Conservation (phyloP, 2,888 invertebrate species). For the Rhaphigaster nebulosa region DNA sequence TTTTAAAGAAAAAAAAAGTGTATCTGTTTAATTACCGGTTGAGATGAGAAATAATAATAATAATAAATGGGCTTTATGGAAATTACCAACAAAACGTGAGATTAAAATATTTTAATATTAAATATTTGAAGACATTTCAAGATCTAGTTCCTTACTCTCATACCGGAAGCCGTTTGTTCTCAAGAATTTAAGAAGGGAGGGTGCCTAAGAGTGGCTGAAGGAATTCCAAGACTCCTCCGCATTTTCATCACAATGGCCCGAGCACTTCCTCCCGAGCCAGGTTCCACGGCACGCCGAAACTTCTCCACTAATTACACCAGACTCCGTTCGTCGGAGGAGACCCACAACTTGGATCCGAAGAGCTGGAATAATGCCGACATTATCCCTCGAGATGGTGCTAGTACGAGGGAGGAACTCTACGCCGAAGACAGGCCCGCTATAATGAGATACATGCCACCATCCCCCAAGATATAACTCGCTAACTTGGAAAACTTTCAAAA, state of each 20-base stretch:
- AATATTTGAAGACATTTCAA: neutral
- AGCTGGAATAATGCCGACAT: conserved; percentile 19
- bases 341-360: neutral
- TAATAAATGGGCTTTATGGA: too few relatives aligned
- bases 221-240: conserved; percentile 34
- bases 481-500: conserved; percentile 27
- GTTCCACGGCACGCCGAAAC: conserved; percentile 21
- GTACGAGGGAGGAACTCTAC: neutral
- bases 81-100: neutral
- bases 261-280: neutral
- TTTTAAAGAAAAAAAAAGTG: too few relatives aligned
- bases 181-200: neutral
- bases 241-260: conserved; percentile 11
- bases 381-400: neutral
- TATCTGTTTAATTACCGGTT: too few relatives aligned
- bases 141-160: neutral
- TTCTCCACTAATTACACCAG: conserved; percentile 11
- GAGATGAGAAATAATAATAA: too few relatives aligned
- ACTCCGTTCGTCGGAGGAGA: neutral
- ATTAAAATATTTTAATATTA: neutral
- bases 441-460: conserved; percentile 5
- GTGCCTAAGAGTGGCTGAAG: neutral
- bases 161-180: neutral
- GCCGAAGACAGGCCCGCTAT: neutral
- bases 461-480: neutral